Evolutionary conservation across 2,113 vertebrate species (phyloP), one percentile per base, ranked within the genome.

Genomic region (Cyprinodon brontotheroides): DNA sequence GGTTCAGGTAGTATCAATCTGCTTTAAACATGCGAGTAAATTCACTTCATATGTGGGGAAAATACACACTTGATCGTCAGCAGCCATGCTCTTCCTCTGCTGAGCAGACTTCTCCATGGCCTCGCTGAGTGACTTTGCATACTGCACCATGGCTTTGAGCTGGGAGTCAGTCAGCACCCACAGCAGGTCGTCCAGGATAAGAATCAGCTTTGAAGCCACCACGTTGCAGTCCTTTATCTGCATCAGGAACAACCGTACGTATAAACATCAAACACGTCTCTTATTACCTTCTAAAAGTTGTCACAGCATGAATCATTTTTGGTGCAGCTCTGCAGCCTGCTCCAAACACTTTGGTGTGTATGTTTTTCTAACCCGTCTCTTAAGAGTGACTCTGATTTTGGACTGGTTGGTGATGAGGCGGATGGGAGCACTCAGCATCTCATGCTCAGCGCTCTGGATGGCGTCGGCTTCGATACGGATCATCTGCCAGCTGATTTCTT

Each of bases 401-500:
- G 98, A 98, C 77, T 99, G 98, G 91, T 99, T 99, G 80, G 98
- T 99, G 91, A 99, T 99, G 82, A 99, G 95, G 50, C 98, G 95
- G 87, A 99, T 97, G 63, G 98, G 98, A 50, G 98, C 97, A 60
- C 97, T 97, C 93, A 98, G 85, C 87, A 98, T 96, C 93, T 99
- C 98, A 72, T 98, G 97, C 78, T 98, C 96, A 17, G 94, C 94
- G 76, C 96, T 98, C 90, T 98, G 97, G 87, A 99, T 99, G 70
- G 98, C 98, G 84, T 99, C 98, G 0, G 98, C 98, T 91, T 99
- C 98, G 76, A 99, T 99, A 77, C 98, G 95, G 91, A 99, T 98
- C 97, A 99, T 99, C 94, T 99, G 98, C 98, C 98, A 99, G 92
- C 95, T 99, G 84, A 99, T 97, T 93, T 99, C 98, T 89, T 99